Evolutionary conservation across 2,113 vertebrate genomes (phyloP), one percentile per base, ranked within the genome.

Genomic region (Malurus alboscapulatus): DNA sequence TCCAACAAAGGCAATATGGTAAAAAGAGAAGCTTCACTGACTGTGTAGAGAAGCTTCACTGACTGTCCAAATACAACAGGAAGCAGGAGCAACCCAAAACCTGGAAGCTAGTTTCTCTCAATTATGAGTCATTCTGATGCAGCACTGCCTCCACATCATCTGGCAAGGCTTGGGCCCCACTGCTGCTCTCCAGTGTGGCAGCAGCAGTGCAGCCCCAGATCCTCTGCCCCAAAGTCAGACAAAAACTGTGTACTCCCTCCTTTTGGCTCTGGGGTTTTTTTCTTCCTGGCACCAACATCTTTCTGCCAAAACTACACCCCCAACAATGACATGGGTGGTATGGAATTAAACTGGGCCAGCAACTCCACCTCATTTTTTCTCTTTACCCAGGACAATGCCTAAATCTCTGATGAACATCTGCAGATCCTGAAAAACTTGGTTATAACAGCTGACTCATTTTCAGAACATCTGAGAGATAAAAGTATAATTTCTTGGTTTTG

Each of bases 161-260:
- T 0, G 0, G 26, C 45, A 32, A 45, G 45, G 26, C 45, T 38
- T 22, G 16, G 62, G 14, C n/a, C 27, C 14, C 14, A 1, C 32
- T 38, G 22, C 32, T 36, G 26, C 17, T 76, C 26, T 27, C 36
- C 0, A 0, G 34, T 20, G 51, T 3, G 3, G 17, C 44, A 58
- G 30, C 30, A 21, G 25, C 1, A 0, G 10, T 21, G 3, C 1
- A 0, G 5, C 36, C 32, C 36, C 1, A 1, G 7, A 21, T 44
- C 14, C 14, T 32, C 20, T 44, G 1, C 34, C 36, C 17, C 9
- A 7, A 14, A 68, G 45, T 21, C 26, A 27, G 72, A 45, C 17
- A 68, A 26, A 75, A 68, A 12, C 26, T 26, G 3, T 6, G 20
- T 0, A 0, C 2, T 2, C 51, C 36, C 26, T 68, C 36, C 38